Evolutionary conservation across 2,888 invertebrate species (phyloP).

Genomic region (Clanis bilineata): DNA sequence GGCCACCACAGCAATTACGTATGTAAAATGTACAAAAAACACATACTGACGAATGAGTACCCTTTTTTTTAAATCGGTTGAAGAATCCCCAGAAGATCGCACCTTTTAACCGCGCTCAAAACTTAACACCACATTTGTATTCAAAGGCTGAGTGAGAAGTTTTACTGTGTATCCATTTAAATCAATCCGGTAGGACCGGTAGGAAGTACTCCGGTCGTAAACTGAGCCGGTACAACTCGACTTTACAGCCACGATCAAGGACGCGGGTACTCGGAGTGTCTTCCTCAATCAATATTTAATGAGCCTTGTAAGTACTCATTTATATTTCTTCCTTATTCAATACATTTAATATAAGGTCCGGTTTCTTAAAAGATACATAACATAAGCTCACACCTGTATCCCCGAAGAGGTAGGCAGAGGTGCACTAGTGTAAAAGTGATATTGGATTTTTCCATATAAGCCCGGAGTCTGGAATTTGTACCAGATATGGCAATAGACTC

Average conservation of each 20-base stretch:
- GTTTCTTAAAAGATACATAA: no score
- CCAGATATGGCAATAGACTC: no score
- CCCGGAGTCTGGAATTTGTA: no score
- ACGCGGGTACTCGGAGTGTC: not conserved
- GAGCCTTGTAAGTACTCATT: no score
- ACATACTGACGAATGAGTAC: no score
- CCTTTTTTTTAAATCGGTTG: no score
- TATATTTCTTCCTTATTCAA: no score
- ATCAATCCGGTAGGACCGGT: constrained; percentile 52
- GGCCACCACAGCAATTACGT: not conserved
- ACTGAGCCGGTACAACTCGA: constrained; percentile 15
- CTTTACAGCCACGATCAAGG: not conserved
- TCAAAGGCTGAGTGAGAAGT: constrained; percentile 56
- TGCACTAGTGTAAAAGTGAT: no score
- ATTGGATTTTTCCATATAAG: no score
- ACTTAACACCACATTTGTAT: constrained; percentile 70
- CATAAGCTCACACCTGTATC: no score
- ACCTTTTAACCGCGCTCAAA: constrained; percentile 41
- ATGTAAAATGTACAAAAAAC: not conserved
- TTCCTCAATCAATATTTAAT: not conserved
- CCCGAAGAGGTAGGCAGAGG: no score
- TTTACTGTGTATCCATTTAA: constrained; percentile 64
- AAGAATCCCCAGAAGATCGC: constrained; percentile 3
- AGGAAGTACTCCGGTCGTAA: constrained; percentile 30
- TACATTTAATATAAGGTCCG: no score